Evolutionary conservation across 2,888 invertebrate genomes (phyloP).

Genomic region (Caenorhabditis drosophilae): DNA sequence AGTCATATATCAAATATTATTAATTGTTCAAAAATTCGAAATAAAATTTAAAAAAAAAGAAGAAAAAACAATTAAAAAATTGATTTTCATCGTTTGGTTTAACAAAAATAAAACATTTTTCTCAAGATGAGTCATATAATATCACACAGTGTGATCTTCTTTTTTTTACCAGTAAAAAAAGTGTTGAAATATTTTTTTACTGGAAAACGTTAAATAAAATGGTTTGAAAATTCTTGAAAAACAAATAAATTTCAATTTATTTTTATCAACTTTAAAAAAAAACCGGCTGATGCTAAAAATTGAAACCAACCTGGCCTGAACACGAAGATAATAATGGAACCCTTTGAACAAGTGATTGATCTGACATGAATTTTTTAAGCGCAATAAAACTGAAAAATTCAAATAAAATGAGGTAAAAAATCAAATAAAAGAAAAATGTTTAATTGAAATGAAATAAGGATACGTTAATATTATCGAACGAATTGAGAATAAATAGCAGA

Average conservation of each 20-base stretch:
- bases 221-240: background rate
- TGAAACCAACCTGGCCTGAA: slow-evolving; percentile 16
- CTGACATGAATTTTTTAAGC: slow-evolving; percentile 8
- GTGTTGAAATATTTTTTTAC: no score
- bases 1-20: no score
- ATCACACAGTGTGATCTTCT: no score
- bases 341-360: slow-evolving; percentile 23
- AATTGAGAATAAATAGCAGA: background rate
- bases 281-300: background rate
- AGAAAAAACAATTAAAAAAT: no score
- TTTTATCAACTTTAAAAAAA: background rate
- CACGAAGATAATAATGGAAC: slow-evolving; percentile 22
- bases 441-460: no score
- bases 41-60: no score
- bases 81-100: no score
- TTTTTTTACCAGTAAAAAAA: no score
- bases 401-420: background rate
- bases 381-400: background rate
- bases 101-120: no score
- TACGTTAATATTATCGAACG: no score
- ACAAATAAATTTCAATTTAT: background rate
- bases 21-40: no score
- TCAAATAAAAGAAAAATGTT: background rate
- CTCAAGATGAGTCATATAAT: no score
- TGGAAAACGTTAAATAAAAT: background rate